Conservation (phyloP, 2,113 vertebrate genomes). For the Pterophyllum scalare region DNA sequence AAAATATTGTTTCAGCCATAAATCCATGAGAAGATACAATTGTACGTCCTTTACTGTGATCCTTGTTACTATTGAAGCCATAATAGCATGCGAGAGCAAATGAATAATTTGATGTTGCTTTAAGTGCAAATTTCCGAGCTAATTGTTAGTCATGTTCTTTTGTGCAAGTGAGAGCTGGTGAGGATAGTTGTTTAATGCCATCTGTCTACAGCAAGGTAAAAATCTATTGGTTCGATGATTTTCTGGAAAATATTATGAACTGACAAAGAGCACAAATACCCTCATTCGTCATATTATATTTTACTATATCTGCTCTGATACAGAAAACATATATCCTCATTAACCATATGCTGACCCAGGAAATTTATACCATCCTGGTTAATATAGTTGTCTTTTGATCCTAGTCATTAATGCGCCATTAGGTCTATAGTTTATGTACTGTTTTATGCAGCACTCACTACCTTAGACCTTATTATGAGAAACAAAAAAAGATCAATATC, state of each 20-base stretch:
- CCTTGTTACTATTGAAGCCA: neutral
- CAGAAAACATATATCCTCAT: constrained; percentile 62
- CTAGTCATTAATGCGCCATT: constrained; percentile 71
- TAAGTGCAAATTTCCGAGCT: constrained; percentile 6
- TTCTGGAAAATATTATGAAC: constrained; percentile 41
- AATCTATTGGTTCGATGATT: constrained; percentile 10
- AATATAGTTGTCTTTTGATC: constrained; percentile 76
- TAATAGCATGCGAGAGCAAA: neutral
- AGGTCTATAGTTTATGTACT: constrained; percentile 73
- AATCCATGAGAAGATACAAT: neutral
- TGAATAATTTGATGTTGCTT: neutral
- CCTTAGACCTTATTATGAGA: constrained; percentile 65
- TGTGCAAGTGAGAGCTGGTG: neutral
- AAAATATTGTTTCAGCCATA: neutral
- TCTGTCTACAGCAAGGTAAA: constrained; percentile 21
- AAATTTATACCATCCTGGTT: constrained; percentile 64
- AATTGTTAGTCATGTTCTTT: neutral
- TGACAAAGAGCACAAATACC: constrained; percentile 33
- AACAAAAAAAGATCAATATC: constrained; percentile 73
- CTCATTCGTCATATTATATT: constrained; percentile 46
- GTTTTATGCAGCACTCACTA: constrained; percentile 74
- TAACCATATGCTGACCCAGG: constrained; percentile 55
- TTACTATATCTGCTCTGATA: constrained; percentile 43
- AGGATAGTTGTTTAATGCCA: neutral
- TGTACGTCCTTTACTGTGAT: neutral